Evolutionary conservation across 1,140 invertebrate species (phyloP).

Genomic region (Tetramorium simillimum): DNA sequence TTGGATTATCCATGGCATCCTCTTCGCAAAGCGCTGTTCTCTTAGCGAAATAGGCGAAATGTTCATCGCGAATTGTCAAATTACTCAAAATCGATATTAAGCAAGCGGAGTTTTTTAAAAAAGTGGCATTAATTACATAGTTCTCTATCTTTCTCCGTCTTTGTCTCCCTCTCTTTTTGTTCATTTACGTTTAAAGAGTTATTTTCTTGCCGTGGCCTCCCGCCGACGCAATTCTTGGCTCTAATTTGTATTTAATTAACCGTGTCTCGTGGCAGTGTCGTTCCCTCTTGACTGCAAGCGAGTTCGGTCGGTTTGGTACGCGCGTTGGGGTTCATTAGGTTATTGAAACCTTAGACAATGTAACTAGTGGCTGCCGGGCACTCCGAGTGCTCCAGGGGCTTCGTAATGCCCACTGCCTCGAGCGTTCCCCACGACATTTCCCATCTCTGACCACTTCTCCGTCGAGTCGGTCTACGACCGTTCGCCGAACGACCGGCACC

Average conservation of each 20-base stretch:
- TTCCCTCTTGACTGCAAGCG: conserved; percentile 59
- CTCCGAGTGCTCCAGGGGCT: conserved; percentile 78
- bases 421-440: conserved; percentile 72
- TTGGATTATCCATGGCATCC: neutral
- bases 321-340: conserved; percentile 80
- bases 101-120: neutral
- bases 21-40: neutral
- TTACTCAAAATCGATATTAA: conserved; percentile 5
- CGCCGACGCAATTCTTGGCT: conserved; percentile 66
- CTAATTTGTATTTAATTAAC: conserved; percentile 77
- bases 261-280: conserved; percentile 56
- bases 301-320: conserved; percentile 69
- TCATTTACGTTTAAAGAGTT: conserved; percentile 7
- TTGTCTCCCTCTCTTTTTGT: neutral
- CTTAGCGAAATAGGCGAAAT: neutral
- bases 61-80: neutral
- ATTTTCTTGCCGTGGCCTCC: conserved; percentile 30
- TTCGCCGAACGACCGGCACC: conserved; percentile 25
- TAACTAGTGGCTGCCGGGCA: conserved; percentile 75
- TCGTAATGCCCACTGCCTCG: conserved; percentile 78
- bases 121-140: conserved; percentile 5
- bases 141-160: neutral
- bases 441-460: conserved; percentile 70
- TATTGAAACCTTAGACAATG: conserved; percentile 83
- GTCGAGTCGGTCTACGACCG: conserved; percentile 57